A percentile compares a stretch with the other conserved stretches of the same genome.
Evolutionary conservation across 2,113 vertebrate genomes (phyloP).

Genomic region (Xenopus tropicalis): UCB_Xtro_10.0 CM004451.2:12157501-12158000

Average conservation of each 20-base stretch:
- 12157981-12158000: constrained; percentile 53
- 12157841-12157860: constrained; percentile 66
- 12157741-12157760: constrained; percentile 62
- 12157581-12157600: constrained; percentile 68
- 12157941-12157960: constrained; percentile 64
- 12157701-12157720: constrained; percentile 53
- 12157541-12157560: constrained; percentile 57
- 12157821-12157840: constrained; percentile 63
- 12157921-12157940: constrained; percentile 60
- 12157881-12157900: constrained; percentile 65
- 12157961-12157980: constrained; percentile 66
- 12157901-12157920: constrained; percentile 68
- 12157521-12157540: constrained; percentile 45
- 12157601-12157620: constrained; percentile 56
- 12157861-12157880: constrained; percentile 53
- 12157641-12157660: constrained; percentile 70
- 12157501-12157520: constrained; percentile 70
- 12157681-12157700: constrained; percentile 72
- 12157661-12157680: constrained; percentile 70
- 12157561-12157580: constrained; percentile 68
- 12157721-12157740: constrained; percentile 61
- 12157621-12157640: neutral
- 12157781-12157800: constrained; percentile 61
- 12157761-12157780: constrained; percentile 59
- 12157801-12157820: constrained; percentile 64